phyloP scores from a whole-genome alignment of 2,888 invertebrate genomes.

The Hetaerina titia region DNA sequence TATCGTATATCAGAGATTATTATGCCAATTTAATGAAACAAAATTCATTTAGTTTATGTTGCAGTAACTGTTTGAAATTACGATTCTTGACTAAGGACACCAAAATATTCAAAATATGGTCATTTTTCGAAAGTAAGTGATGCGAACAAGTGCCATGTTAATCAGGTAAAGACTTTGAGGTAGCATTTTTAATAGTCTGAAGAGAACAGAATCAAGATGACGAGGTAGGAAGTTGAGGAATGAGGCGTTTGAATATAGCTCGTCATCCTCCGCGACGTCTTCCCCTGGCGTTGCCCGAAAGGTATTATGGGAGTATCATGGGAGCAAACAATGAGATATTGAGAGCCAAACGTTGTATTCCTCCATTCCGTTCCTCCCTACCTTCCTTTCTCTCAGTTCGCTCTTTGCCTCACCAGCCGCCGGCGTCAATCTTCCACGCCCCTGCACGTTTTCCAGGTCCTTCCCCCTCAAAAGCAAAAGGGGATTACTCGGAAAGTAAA shows the following conservation, averaged over 20 bases:
- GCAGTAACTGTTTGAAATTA: no score
- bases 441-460: background rate
- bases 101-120: no score
- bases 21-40: no score
- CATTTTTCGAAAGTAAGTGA: no score
- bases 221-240: background rate
- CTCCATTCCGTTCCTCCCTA: background rate
- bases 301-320: background rate
- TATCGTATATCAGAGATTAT: no score
- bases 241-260: background rate
- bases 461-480: background rate
- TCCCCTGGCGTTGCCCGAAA: background rate
- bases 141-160: no score
- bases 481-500: conserved; percentile 22
- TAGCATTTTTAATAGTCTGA: background rate
- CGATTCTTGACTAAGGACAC: no score
- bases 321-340: conserved; percentile 40
- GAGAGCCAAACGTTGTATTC: conserved; percentile 39
- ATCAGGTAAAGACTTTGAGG: no score
- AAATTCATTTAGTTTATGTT: no score
- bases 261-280: background rate
- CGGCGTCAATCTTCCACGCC: background rate
- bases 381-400: background rate
- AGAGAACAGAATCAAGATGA: background rate
- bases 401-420: background rate